A percentile compares a stretch with the other conserved stretches of the same genome.
Conservation (phyloP, 2,113 vertebrate genomes). For the Epinephelus cyanopodus region DNA sequence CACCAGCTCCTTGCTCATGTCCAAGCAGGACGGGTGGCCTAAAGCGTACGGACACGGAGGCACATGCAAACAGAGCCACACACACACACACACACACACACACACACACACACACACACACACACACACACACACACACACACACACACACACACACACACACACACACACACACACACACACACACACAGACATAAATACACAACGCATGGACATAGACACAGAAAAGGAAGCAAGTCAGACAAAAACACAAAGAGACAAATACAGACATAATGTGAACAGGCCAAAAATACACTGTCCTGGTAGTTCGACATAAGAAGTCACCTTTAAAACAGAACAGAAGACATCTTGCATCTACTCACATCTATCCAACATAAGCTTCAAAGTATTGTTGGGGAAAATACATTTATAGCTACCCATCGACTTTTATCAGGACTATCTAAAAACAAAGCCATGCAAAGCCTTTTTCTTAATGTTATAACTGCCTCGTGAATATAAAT, state of each 20-base stretch:
- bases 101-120: not conserved
- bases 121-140: not conserved
- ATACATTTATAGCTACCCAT: not conserved
- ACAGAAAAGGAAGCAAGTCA: not conserved
- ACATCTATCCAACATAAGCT: not conserved
- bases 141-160: not conserved
- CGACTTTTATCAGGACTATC: not conserved
- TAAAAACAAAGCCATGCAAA: not conserved
- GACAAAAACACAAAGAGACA: conserved; percentile 15
- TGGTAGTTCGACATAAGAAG: not conserved
- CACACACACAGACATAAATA: not conserved
- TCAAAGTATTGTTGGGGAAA: no score
- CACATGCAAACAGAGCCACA: conserved; percentile 18
- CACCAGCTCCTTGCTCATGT: conserved; percentile 94
- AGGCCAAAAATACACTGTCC: not conserved
- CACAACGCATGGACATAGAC: not conserved
- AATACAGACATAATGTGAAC: conserved; percentile 1
- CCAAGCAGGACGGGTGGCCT: conserved; percentile 98
- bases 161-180: conserved; percentile 20
- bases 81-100: not conserved
- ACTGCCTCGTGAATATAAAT: not conserved
- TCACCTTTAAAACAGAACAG: not conserved
- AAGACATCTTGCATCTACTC: not conserved
- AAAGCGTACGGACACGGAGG: conserved; percentile 50
- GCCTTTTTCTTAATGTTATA: not conserved